These are phyloP conservation scores for Chunga burmeisteri DNA, from an alignment of 2,113 vertebrate genomes.

Conservation along the genomic window DNA sequence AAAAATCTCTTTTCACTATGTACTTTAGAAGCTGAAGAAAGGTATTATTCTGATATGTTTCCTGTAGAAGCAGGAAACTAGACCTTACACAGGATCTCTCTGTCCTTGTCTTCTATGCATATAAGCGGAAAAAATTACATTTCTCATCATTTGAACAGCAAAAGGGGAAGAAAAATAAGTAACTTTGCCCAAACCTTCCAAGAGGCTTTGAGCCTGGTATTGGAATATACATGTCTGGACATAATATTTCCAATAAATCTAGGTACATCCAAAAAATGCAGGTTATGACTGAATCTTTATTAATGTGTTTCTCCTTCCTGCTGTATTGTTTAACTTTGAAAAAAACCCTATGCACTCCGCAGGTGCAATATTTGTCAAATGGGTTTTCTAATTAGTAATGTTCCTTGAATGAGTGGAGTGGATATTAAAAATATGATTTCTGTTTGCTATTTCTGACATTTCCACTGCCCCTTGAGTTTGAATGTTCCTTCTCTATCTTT, in stretches of 20 bases:
- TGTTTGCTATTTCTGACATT: not conserved
- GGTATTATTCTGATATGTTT: not conserved
- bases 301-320: not conserved
- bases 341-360: not conserved
- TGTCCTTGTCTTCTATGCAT: not conserved
- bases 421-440: not conserved
- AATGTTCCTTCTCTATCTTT: not conserved
- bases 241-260: not conserved
- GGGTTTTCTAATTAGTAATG: not conserved
- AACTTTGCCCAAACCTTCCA: not conserved
- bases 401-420: not conserved
- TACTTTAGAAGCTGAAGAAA: not conserved
- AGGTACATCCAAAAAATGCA: not conserved
- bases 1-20: not conserved
- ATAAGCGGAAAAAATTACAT: not conserved
- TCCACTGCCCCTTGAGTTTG: not conserved
- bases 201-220: not conserved
- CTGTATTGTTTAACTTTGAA: not conserved
- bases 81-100: not conserved
- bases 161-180: fast-evolving
- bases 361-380: not conserved
- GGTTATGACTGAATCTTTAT: not conserved
- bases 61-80: not conserved
- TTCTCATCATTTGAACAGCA: not conserved
- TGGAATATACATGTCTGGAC: not conserved